Evolutionary conservation across 2,888 invertebrate genomes (phyloP), one percentile per base, ranked within the genome.

Genomic region (Campoplex nolae): DNA sequence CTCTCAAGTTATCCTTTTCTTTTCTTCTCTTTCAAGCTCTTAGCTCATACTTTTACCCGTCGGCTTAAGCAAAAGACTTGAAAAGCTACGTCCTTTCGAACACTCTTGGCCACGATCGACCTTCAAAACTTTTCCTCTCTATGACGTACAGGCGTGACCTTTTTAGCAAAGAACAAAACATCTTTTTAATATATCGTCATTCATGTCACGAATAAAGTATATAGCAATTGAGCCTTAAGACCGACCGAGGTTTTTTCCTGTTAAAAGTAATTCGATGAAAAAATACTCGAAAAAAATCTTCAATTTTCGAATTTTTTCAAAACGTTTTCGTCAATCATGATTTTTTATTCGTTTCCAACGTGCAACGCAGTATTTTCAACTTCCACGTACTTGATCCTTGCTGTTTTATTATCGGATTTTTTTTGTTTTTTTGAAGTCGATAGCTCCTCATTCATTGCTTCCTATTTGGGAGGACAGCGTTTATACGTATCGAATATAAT

Each of bases 41-140:
- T 45, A 48, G 56, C 58, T 84, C 68, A 58, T 68, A 62, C 70
- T 76, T 73, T 54, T 67, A 13, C 80, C 76, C 42, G 18, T 68
- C 75, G 84, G 80, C 48, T 58, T 65, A 32, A 71, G 75, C 42
- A 11, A 56, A 42, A 73, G 68, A 68, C 74, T 74, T 74, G 54
- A 51, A 45, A 45, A 82, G 13, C 48, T 58, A 38, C 56, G 68
- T 42, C 67, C 45, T 48, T 51, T 79, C 70, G 28, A 84, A 62
- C 75, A 71, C 65, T 54, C 71, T 76, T 54, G 67, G 35, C 58
- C 74, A 56, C 84, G 80, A 82, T 82, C 75, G 84, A 85, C 84
- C 84, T 85, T 81, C 84, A 76, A 71, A 85, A 85, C 80, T 85
- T 85, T 85, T 42, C 13, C 54, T 38, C 84, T 35, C 35, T 62